Percentiles rank a stretch among this genome's conserved stretches.
Evolutionary conservation across 1,140 invertebrate genomes (phyloP).

Genomic region (Bacillus rossius): DNA sequence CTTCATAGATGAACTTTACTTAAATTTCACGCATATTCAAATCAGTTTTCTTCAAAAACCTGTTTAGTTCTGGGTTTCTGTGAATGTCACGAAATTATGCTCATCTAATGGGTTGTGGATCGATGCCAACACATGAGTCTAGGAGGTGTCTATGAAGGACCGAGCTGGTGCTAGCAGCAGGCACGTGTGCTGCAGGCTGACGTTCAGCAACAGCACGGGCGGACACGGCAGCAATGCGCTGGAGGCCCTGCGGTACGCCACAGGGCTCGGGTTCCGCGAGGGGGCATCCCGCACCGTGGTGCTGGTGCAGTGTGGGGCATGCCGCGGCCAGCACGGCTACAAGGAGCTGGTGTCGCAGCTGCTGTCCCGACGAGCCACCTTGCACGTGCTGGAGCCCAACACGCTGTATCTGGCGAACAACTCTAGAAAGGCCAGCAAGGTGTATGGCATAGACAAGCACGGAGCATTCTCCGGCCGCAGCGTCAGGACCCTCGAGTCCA

Average conservation of each 20-base stretch:
- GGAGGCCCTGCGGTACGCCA: conserved; percentile 43
- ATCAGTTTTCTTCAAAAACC: no score
- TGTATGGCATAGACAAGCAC: conserved; percentile 41
- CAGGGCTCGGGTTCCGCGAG: conserved; percentile 43
- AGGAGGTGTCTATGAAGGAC: no score
- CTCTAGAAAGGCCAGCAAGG: conserved; percentile 22
- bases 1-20: no score
- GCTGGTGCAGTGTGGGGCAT: conserved; percentile 39
- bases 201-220: no score
- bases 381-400: conserved; percentile 41
- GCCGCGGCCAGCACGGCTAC: conserved; percentile 31
- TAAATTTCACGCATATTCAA: no score
- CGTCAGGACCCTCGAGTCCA: conserved; percentile 29
- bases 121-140: no score
- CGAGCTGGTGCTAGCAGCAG: no score
- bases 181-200: no score
- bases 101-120: no score
- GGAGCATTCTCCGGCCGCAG: conserved; percentile 39
- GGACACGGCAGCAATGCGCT: conserved; percentile 14
- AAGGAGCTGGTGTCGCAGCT: conserved; percentile 35
- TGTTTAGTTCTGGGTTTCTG: no score
- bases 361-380: conserved; percentile 38
- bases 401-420: background rate
- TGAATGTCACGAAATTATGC: no score
- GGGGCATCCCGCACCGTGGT: conserved; percentile 47